Base-by-base conservation (phyloP, 2,888 invertebrate species). In the Oscheius onirici region DNA sequence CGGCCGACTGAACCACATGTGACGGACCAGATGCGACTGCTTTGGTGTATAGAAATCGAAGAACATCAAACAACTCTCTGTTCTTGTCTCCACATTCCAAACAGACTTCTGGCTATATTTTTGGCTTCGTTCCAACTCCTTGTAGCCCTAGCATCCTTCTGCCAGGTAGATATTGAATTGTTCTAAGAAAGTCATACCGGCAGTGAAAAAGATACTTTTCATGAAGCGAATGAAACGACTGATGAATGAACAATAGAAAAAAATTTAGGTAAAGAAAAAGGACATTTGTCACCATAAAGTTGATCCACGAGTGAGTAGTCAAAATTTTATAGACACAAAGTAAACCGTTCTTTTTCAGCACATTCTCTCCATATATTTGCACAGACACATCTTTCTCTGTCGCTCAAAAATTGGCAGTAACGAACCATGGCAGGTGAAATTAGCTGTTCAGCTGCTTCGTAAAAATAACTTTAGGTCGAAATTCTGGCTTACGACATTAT, bases 401-500 rank as follows among this genome's bases (percentile, higher is more conserved):
- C 76, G 79, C 20, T 86, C 86, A 17, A 77, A 81, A 65, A 82
- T 86, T 43, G 67, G 76, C 1, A 41, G 68, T 8, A 73, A 81
- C 41, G 84, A 85, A 8, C 80, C 82, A 34, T 63, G 77, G 24
- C 80, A 76, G 69, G 77, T 81, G 57, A n/a, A 22, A 26, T 66
- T 2, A 15, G 5, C 1, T 46, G 6, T 22, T 26, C 28, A 49
- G 20, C n/a, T 40, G 40, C 5, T 26, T 15, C 34, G 5, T 34
- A 3, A 46, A 43, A 43, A 24, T 20, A 6, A 13, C n/a, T 78
- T 22, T 60, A 76, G 75, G 67, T 52, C 3, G 73, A 73, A 34
- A 82, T 84, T 51, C 74, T 87, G 8, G 86, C 87, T 8, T 84
- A 86, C 69, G 87, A 87, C 71, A 79, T 87, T 58, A 86, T 87